Evolutionary conservation across 2,888 invertebrate species (phyloP), one percentile per base, ranked within the genome.

Genomic region (Sinopyrophorus schimmeli): DNA sequence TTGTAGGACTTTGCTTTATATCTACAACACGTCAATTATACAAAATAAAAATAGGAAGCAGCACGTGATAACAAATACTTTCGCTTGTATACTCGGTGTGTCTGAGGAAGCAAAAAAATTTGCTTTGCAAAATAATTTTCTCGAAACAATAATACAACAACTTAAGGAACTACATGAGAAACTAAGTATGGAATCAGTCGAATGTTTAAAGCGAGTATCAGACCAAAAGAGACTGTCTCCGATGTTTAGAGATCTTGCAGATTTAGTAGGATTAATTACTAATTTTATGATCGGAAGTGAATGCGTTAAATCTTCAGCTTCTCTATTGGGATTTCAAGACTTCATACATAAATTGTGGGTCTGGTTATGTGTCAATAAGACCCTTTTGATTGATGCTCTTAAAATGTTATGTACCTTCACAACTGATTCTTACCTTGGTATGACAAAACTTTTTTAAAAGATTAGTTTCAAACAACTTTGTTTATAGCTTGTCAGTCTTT

Each of bases 311-410:
- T 76, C 76, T 11, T 70, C 71, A 18, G 77, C 80, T 16, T 78
- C 80, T 0, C 74, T 77, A 14, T 71, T 76, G 23, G 79, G 79
- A 39, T 65, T 85, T 16, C 77, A 82, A 1, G 77, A 80, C 52
- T 75, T 81, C 0, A 64, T 84, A 6, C 80, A 81, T 62, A 80
- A 83, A 56, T 70, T 86, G 58, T 86, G 86, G 86, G 74, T 79
- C 2, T 86, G 86, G 84, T 80, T 81, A 60, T 77, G 77, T 64
- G 74, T 80, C 59, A 80, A 80, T 14, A 80, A 80, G 35, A 71
- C 69, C 32, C 68, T 81, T 24, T 63, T 82, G 3, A 70, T 74
- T 1, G 76, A 80, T 10, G 75, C 78, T 9, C 69, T 85, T 40
- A 78, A 79, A 59, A 71, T 86, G 57, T 62, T 87, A 26, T 76